Base-by-base conservation (phyloP, 2,888 invertebrate species). In the Apotomis capreana region DNA sequence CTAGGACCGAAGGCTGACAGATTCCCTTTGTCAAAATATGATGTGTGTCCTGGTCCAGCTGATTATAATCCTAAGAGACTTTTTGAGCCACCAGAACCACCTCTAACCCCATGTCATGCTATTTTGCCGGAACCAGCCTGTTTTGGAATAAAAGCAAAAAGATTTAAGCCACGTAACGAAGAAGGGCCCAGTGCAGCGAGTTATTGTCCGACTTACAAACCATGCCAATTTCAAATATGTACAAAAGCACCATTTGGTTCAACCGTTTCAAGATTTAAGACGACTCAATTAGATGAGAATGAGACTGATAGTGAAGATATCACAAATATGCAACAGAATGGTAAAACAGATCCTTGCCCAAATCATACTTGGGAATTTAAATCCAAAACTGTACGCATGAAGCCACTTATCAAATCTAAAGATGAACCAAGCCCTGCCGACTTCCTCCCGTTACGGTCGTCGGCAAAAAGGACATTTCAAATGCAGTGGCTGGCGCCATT, bases 161-260 rank as follows among this genome's bases (percentile, higher is more conserved):
- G 92, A 76, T 90, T 92, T 77, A 88, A 81, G 62, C 74, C 75
- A 54, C 78, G 74, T 15, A 76, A 68, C 8, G 84, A 84, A 75
- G 81, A 82, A 68, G 88, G 87, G 0, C 86, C 91, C 3, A 84
- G 91, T 74, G 88, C 92, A 36, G 89, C 89, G 13, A 81, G 79
- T 3, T 92, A 92, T 75, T 72, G 75, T 59, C 72, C 79, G 3
- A 76, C 65, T 64, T 76, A 69, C 62, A 86, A 77, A 40, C 51
- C 76, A 26, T 84, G 85, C 74, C 73, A 79, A 15, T 73, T 83
- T 70, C 65, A 80, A 65, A 79, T 81, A 65, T 90, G 90, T 68
- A 72, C 79, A 51, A 79, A 70, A 58, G 83, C 84, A 4, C 83
- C 89, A 5, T 92, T 92, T 79, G 84, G 84, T n/a, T 79, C 83